Conservation (phyloP, 2,113 vertebrate genomes). For the Callospermophilus lateralis region DNA sequence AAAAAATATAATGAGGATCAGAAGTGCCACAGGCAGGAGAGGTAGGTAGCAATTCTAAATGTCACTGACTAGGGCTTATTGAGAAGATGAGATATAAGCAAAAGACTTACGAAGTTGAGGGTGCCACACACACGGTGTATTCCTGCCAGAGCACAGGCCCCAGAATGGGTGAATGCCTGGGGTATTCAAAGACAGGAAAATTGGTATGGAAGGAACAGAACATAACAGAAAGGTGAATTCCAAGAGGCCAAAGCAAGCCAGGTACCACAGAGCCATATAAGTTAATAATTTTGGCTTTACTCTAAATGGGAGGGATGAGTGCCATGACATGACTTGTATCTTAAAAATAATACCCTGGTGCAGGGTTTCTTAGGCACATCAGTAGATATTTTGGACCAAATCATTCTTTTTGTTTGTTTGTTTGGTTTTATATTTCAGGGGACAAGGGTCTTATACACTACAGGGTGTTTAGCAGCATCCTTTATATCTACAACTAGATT, state of each 20-base stretch:
- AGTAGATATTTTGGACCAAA: background rate
- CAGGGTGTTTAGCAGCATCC: background rate
- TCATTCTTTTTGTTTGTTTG: background rate
- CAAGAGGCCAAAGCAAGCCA: background rate
- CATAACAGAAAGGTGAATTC: background rate
- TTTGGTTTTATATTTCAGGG: background rate
- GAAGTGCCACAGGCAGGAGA: background rate
- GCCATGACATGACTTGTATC: background rate
- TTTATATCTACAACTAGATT: background rate
- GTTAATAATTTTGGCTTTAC: background rate
- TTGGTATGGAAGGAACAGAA: background rate
- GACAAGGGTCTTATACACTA: fast-evolving
- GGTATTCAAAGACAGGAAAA: background rate
- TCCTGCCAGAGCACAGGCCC: background rate
- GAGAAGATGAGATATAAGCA: background rate
- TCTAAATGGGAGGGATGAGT: background rate
- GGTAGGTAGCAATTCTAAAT: background rate
- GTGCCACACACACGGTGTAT: no score
- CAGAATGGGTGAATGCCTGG: background rate
- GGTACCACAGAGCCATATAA: background rate
- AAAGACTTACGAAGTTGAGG: background rate
- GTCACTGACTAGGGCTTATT: background rate
- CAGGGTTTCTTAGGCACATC: background rate
- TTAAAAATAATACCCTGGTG: background rate
- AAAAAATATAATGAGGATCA: background rate